Conservation (phyloP, 2,113 vertebrate species). For the Syngnathus floridae region DNA sequence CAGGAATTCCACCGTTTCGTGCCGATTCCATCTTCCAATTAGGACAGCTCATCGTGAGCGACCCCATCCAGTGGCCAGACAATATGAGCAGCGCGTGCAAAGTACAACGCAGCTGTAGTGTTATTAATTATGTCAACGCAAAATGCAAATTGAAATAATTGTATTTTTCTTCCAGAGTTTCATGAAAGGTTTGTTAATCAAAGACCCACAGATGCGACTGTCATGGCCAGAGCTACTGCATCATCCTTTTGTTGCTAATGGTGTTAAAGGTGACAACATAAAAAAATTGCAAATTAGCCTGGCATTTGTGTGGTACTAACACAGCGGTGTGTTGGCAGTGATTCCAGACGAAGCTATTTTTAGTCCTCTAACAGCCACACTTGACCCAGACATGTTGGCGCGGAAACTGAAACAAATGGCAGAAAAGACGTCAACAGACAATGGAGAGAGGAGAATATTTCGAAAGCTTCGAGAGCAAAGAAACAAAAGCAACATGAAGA, state of each 20-base stretch:
- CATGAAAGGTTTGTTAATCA: constrained; percentile 87
- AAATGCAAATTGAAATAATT: background rate
- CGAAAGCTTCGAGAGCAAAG: constrained; percentile 70
- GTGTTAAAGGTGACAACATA: constrained; percentile 74
- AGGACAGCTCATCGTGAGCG: constrained; percentile 82
- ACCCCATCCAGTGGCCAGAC: constrained; percentile 82
- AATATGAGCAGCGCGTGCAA: constrained; percentile 79
- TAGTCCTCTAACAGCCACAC: constrained; percentile 79
- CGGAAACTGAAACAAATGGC: constrained; percentile 78
- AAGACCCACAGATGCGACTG: constrained; percentile 83
- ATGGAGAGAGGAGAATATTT: constrained; percentile 71
- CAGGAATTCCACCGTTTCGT: constrained; percentile 90
- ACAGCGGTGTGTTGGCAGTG: constrained; percentile 60
- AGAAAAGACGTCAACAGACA: constrained; percentile 57
- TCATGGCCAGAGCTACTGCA: constrained; percentile 87
- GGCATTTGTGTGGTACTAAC: background rate
- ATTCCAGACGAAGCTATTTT: constrained; percentile 62
- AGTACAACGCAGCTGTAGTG: constrained; percentile 62
- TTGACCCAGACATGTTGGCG: constrained; percentile 76
- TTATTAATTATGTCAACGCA: background rate
- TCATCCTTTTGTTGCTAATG: constrained; percentile 88
- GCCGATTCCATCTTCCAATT: constrained; percentile 93
- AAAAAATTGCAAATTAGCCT: background rate
- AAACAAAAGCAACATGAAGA: constrained; percentile 59
- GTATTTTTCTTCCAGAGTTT: constrained; percentile 73